phyloP scores from a whole-genome alignment of 2,113 vertebrate species.

The Lepus europaeus region DNA sequence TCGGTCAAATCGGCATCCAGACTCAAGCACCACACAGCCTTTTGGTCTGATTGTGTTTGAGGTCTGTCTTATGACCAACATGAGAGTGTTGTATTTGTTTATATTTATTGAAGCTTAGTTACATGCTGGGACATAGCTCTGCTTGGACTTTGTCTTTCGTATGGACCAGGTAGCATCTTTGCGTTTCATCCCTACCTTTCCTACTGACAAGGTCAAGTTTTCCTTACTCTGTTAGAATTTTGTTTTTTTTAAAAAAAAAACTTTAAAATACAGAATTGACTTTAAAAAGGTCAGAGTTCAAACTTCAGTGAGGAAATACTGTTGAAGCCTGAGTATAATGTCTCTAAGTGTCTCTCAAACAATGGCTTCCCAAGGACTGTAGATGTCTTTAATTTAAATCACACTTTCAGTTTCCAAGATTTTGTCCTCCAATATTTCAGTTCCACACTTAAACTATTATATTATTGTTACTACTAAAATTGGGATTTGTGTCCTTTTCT shows the following conservation, averaged over 20 bases:
- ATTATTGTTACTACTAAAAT: not conserved
- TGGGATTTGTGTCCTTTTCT: not conserved
- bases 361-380: not conserved
- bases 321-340: not conserved
- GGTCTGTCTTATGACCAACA: not conserved
- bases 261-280: not conserved
- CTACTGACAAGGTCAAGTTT: not conserved
- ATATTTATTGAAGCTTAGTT: conserved; percentile 10
- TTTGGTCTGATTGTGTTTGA: not conserved
- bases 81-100: not conserved
- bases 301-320: not conserved
- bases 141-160: not conserved
- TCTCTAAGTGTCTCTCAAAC: not conserved
- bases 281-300: not conserved
- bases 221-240: not conserved
- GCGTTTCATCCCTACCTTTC: not conserved
- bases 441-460: not conserved
- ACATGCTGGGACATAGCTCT: not conserved
- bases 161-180: not conserved
- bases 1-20: not conserved
- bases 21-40: not conserved
- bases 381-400: not conserved
- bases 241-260: not conserved
- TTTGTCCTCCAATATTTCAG: not conserved
- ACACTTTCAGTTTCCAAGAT: not conserved